phyloP scores from a whole-genome alignment of 2,113 vertebrate genomes.

The Taurulus bubalis region DNA sequence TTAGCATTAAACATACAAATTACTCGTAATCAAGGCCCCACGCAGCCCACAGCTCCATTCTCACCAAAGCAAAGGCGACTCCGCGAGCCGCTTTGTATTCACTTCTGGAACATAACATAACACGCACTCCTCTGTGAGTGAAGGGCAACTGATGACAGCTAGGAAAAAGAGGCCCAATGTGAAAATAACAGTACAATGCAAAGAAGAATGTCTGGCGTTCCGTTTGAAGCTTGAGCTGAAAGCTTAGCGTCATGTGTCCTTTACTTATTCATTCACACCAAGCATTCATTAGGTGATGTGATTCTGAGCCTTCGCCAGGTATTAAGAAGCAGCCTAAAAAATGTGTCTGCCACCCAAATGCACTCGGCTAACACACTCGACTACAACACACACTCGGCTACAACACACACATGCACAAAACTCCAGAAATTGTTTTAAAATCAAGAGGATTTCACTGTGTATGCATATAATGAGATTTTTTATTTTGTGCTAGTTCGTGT shows the following conservation, averaged over 20 bases:
- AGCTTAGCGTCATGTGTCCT: neutral
- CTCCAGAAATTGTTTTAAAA: neutral
- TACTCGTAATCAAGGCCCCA: neutral
- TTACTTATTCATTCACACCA: constrained; percentile 9
- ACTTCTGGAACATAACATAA: neutral
- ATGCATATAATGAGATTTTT: neutral
- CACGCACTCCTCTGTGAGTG: neutral
- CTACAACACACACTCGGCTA: neutral
- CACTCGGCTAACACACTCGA: too few relatives aligned
- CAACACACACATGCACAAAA: neutral
- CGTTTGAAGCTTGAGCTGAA: neutral
- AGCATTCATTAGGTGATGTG: neutral
- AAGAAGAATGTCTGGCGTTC: neutral
- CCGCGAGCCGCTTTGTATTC: neutral
- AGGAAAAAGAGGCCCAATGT: neutral
- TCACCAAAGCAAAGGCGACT: too few relatives aligned
- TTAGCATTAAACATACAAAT: neutral
- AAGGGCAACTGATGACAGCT: neutral
- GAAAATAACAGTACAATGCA: neutral
- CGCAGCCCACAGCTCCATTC: neutral
- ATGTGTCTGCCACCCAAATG: too few relatives aligned
- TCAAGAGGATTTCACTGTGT: neutral
- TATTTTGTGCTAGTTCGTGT: neutral
- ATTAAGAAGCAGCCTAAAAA: too few relatives aligned
- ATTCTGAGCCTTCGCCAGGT: neutral